Evolutionary conservation across 2,797 vertebrate species (phyloP), one percentile per base, ranked within the genome.

Genomic region (Phyllotis vaccarum): DNA sequence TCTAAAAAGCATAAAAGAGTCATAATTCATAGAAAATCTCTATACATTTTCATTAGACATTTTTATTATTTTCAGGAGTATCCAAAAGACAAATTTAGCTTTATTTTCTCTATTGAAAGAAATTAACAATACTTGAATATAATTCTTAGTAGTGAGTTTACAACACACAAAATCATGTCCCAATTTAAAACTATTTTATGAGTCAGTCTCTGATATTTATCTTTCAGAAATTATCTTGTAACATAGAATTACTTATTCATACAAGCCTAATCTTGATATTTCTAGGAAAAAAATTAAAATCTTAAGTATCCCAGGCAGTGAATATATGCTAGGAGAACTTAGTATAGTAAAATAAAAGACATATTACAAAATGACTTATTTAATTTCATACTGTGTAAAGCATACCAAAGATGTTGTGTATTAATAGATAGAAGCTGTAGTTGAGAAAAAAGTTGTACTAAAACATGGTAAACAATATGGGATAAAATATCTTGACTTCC

Each of bases 221-320:
- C 2, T 92, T 78, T 81, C 12, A 89, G 86, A 79, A 95, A 95
- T 96, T 91, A 91, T 31, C 85, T 85, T 60, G 54, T 88, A 72
- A 76, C 66, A 62, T 80, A 80, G 19, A 85, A 94, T 93, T 75
- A 49, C 49, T 64, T 52, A 60, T 90, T 34, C 27, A 64, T 29
- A 66, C 62, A 86, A 88, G 85, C 16, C 40, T 94, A 56, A 49
- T 78, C 68, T 60, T 78, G n/a, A 4, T 1, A 19, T 93, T 91
- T 90, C 76, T 52, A 56, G 21, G 19, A 11, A 52, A 74, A 86
- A 94, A 24, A n/a, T n/a, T 68, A 91, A 80, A 87, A 79, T 12
- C 21, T 90, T 29, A 74, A 66, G 46, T 22, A 54, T 95, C 49
- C 86, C 74, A 90, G 64, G 72, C 29, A 79, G 52, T 88, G 81